phyloP scores from a whole-genome alignment of 2,113 vertebrate genomes.

The Noctilio leporinus region DNA sequence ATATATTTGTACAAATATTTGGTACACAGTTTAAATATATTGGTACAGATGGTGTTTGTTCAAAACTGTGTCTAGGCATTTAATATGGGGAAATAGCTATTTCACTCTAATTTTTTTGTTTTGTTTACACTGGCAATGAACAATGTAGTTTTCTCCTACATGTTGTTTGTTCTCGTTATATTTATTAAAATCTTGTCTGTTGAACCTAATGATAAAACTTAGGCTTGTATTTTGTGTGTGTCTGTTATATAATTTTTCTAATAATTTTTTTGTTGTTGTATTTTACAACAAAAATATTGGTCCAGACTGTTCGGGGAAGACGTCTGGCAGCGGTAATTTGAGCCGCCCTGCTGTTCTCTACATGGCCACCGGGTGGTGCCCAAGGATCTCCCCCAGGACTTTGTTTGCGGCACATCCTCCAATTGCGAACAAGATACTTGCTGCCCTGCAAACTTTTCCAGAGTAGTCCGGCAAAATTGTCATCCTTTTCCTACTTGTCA shows the following conservation, averaged over 20 bases:
- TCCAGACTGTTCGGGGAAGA: background rate
- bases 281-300: background rate
- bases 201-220: background rate
- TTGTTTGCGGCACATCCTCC: rapidly evolving
- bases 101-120: background rate
- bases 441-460: background rate
- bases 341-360: background rate
- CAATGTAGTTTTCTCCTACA: background rate
- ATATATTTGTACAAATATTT: background rate
- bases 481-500: background rate
- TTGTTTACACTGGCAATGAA: background rate
- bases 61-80: background rate
- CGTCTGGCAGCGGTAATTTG: background rate
- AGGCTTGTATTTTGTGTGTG: background rate
- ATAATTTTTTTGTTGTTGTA: background rate
- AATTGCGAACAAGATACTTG: background rate
- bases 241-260: background rate
- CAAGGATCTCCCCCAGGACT: background rate
- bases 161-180: background rate
- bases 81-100: background rate
- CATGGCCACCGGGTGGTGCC: conserved; percentile 50
- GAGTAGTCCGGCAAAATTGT: background rate
- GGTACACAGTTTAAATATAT: background rate
- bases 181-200: background rate
- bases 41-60: background rate